These are phyloP conservation scores for Conus ventricosus DNA, from an alignment of 1,140 invertebrate species.

Conservation along the genomic window DNA sequence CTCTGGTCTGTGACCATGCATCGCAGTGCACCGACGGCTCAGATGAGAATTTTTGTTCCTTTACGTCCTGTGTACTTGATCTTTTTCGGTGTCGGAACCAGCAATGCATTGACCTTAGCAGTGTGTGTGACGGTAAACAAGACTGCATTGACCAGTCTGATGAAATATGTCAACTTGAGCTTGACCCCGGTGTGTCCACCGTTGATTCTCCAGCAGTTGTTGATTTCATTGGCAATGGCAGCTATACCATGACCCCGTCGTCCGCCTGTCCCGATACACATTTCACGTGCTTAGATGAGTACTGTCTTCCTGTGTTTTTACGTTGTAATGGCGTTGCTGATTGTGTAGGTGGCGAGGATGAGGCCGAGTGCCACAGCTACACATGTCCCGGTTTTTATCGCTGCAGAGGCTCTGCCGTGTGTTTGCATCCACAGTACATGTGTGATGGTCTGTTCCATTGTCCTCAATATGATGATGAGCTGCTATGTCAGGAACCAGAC, in stretches of 20 bases:
- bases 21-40: not conserved
- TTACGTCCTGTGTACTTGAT: not conserved
- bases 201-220: not conserved
- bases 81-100: not conserved
- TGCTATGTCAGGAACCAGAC: slow-evolving; percentile 46
- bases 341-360: slow-evolving; percentile 13
- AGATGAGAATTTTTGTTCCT: slow-evolving; percentile 11
- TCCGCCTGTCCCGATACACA: not conserved
- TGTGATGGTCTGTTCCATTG: slow-evolving; percentile 23
- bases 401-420: slow-evolving; percentile 11
- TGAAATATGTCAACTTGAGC: not conserved
- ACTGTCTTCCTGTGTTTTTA: slow-evolving; percentile 13
- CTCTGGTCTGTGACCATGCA: slow-evolving; percentile 12
- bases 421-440: slow-evolving; percentile 12
- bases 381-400: slow-evolving; percentile 12
- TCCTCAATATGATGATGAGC: slow-evolving; percentile 35
- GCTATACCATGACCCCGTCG: not conserved
- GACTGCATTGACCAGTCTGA: slow-evolving; percentile 12
- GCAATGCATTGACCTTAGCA: not conserved
- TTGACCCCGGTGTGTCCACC: not conserved
- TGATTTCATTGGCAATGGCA: slow-evolving; percentile 1
- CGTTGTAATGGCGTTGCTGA: slow-evolving; percentile 9
- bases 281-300: slow-evolving; percentile 9
- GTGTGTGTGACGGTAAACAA: not conserved
- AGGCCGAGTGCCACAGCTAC: slow-evolving; percentile 17